A percentile compares a stretch with the other conserved stretches of the same genome.
These are phyloP conservation scores for Melanotaenia duboulayi DNA, from an alignment of 2,113 vertebrate genomes.

Conservation along the genomic window DNA sequence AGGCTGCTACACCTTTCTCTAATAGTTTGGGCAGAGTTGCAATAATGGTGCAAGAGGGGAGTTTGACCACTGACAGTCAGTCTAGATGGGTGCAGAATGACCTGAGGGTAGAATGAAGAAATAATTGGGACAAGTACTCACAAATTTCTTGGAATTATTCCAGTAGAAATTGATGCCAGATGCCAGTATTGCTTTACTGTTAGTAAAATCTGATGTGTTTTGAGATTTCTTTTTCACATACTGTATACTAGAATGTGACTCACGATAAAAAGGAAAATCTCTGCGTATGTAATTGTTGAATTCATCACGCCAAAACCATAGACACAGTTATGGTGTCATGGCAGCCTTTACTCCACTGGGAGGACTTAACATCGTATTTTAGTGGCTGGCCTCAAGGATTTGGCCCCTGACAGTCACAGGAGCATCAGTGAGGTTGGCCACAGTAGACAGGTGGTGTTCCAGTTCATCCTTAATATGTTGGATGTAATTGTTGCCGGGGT, in stretches of 20 bases:
- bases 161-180: background rate
- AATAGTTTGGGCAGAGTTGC: background rate
- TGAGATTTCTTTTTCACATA: background rate
- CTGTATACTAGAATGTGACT: too few relatives aligned
- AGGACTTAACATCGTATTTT: background rate
- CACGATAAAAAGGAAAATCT: too few relatives aligned
- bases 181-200: background rate
- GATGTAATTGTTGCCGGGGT: too few relatives aligned
- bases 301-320: background rate
- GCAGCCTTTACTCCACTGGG: background rate
- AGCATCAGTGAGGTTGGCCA: background rate
- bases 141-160: background rate
- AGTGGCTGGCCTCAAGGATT: background rate
- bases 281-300: background rate
- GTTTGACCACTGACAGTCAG: background rate
- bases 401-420: background rate
- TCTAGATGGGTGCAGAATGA: background rate
- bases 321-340: background rate
- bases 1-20: background rate
- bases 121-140: constrained; percentile 16
- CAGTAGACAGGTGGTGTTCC: background rate
- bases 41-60: background rate
- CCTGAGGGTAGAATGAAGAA: background rate
- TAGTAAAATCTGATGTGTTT: background rate
- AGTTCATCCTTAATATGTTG: background rate